Evolutionary conservation across 2,888 invertebrate genomes (phyloP), one percentile per base, ranked within the genome.

Genomic region (Crioceris asparagi): DNA sequence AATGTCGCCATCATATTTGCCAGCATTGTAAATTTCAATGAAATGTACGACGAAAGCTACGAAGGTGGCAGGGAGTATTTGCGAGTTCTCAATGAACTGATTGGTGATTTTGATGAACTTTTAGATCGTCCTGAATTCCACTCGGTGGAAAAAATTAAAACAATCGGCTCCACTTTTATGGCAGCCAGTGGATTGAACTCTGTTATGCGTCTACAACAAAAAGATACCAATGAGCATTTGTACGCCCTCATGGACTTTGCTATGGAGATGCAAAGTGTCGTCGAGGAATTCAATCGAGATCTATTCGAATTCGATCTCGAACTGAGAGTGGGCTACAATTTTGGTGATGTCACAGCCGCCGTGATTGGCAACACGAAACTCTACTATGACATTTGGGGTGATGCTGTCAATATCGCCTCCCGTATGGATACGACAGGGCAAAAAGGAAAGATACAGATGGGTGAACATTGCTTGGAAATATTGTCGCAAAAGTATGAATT

Each of bases 331-430:
- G 93, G 93, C 2, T 88, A 81, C 57, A 94, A 96, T 65, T 84
- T 82, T 51, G 96, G 96, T 0, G 93, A 94, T 51, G 92, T 97
- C 0, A 94, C 94, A 0, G 93, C 96, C 0, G 94, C 94, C 2
- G 86, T 97, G 2, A 94, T 97, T 36, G 96, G 96, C 0, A 93
- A 93, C 5, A 87, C 87, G 2, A 97, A 96, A 59, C 68, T 97
- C 41, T 88, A 91, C 61, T 97, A 94, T 55, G 96, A 96, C 62
- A 96, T 96, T 52, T 97, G 96, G 96, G 96, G 96, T 0, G 96
- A 97, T 62, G 91, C 96, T 0, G 96, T 97, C 0, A 97, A 97
- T 62, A 92, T 96, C 39, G 91, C 96, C 0, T 90, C 90, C 5
- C 72, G 96, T 36, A 97, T 97, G 97, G 96, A 97, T 63, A 88